phyloP scores from a whole-genome alignment of 2,888 invertebrate genomes.

The Pogonocherus hispidulus region DNA sequence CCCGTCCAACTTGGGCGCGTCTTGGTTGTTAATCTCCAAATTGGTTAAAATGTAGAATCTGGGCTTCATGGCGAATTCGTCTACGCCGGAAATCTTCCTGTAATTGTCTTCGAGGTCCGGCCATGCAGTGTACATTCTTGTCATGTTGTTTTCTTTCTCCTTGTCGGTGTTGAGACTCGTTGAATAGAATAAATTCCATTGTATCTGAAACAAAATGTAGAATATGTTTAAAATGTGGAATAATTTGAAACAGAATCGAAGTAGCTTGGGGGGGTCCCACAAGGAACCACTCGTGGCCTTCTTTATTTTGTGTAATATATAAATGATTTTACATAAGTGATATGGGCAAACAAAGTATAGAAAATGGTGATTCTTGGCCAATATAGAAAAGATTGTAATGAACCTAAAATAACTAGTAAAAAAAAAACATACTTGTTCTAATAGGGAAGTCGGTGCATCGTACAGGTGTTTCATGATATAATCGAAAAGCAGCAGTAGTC shows the following conservation, averaged over 20 bases:
- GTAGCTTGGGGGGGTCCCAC: too few relatives aligned
- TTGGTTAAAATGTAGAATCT: slow-evolving; percentile 92
- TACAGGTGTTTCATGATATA: slow-evolving; percentile 96
- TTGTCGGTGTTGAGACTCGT: slow-evolving; percentile 74
- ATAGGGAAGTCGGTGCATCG: slow-evolving; percentile 87
- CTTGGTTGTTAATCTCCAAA: slow-evolving; percentile 79
- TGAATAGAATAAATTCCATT: slow-evolving; percentile 84
- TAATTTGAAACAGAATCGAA: too few relatives aligned
- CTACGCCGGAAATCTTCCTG: slow-evolving; percentile 74
- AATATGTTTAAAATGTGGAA: too few relatives aligned
- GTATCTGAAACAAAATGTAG: slow-evolving; percentile 70
- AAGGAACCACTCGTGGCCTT: too few relatives aligned
- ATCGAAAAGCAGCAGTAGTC: slow-evolving; percentile 89
- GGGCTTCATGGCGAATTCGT: slow-evolving; percentile 83
- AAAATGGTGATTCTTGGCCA: too few relatives aligned
- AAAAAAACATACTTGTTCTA: slow-evolving; percentile 86
- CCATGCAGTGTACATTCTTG: slow-evolving; percentile 79
- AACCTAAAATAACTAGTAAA: too few relatives aligned
- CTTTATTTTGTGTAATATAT: too few relatives aligned
- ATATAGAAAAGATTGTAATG: too few relatives aligned
- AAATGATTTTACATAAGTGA: too few relatives aligned
- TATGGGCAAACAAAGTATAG: too few relatives aligned
- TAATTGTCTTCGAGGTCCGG: slow-evolving; percentile 84
- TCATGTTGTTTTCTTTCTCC: slow-evolving; percentile 72
- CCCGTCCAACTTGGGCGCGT: slow-evolving; percentile 93